Evolutionary conservation across 2,113 vertebrate genomes (phyloP), one percentile per base, ranked within the genome.

Genomic region (Phoxinus phoxinus): DNA sequence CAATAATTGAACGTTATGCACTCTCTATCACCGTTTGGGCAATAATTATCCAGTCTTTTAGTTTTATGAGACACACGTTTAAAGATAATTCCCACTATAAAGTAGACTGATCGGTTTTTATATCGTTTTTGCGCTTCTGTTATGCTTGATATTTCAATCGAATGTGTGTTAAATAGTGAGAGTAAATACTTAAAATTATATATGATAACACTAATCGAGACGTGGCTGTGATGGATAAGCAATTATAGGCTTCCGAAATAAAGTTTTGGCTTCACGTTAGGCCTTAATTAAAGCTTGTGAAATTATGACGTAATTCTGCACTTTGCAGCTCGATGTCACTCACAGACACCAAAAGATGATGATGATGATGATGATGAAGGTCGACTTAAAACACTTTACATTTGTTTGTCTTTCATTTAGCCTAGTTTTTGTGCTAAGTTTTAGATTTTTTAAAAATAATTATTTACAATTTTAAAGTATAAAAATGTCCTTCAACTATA

Each of bases 31-130:
- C 58, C 51, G 25, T 84, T 63, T 63, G 46, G 84, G 76, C n/a
- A 73, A 59, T 87, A 85, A 88, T 85, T 75, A 83, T 53, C 73
- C 56, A 58, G 83, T 81, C 37, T 41, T 63, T 72, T 65, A 71
- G 82, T 81, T 74, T 78, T 88, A 83, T 79, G 59, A 76, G 30
- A 86, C 82, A 59, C 80, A 41, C 80, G 61, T 74, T 81, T 76
- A 86, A 84, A 84, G 69, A 87, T 85, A 56, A 75, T 58, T 73
- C 69, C 41, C 37, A 61, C 41, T 80, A 56, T 71, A 85, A 79
- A 79, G 17, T 51, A 67, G 80, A 69, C 61, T 13, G 63, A 82
- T 67, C 44, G 61, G 10, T 53, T 72, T 78, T 80, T 71, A 58
- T 80, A 72, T 85, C 27, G 32, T 69, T 48, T 72, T 51, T 53